Percentiles rank a stretch among this genome's conserved stretches.
These are phyloP conservation scores for Prorops nasuta DNA, from an alignment of 1,140 invertebrate species.

Conservation along the genomic window DNA sequence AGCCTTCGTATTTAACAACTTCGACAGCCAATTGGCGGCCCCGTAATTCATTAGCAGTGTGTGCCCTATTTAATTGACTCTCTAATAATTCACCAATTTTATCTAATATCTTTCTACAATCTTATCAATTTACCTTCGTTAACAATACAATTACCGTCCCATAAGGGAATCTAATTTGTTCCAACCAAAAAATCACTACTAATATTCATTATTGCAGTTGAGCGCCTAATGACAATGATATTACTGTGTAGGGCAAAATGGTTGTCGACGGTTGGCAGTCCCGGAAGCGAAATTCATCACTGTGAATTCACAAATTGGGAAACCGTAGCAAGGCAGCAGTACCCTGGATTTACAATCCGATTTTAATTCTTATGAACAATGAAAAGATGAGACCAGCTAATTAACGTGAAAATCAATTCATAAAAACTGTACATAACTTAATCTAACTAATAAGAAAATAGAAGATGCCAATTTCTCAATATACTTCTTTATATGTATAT, in stretches of 20 bases:
- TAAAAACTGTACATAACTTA: too few species aligned
- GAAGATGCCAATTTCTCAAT: too few species aligned
- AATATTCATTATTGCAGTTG: not conserved
- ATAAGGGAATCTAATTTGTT: not conserved
- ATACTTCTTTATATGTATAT: too few species aligned
- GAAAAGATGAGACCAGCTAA: too few species aligned
- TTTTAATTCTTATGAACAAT: slow-evolving; percentile 63
- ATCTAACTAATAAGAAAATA: too few species aligned
- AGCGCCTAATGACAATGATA: slow-evolving; percentile 8
- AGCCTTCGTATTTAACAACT: slow-evolving; percentile 11
- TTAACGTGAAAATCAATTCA: too few species aligned
- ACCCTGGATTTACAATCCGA: slow-evolving; percentile 77
- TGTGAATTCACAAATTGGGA: slow-evolving; percentile 81
- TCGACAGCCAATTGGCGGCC: slow-evolving; percentile 16
- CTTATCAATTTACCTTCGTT: not conserved
- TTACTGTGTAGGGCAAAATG: slow-evolving; percentile 71
- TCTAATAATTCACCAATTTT: not conserved
- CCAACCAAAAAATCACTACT: not conserved
- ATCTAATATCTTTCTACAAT: not conserved
- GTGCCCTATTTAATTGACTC: slow-evolving; percentile 7
- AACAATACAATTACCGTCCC: not conserved
- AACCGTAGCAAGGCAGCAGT: slow-evolving; percentile 73
- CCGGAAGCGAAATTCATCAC: slow-evolving; percentile 78
- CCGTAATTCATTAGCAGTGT: slow-evolving; percentile 4
- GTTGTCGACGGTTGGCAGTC: slow-evolving; percentile 80